Percentiles rank a stretch among this genome's conserved stretches.
Evolutionary conservation across 2,888 invertebrate species (phyloP).

Genomic region (Aspidiotus rigidus): DNA sequence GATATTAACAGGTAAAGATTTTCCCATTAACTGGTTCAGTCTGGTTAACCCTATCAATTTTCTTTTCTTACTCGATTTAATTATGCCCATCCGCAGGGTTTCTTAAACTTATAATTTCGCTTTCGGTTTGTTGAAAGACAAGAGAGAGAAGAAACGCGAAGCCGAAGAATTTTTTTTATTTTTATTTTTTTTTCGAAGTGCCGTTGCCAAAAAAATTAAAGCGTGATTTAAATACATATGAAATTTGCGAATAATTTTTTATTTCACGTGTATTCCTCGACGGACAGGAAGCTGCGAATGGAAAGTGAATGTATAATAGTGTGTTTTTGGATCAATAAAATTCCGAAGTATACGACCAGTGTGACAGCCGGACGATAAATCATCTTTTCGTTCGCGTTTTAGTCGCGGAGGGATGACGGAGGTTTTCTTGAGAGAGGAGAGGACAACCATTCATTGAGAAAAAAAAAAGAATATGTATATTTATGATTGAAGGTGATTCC

Average conservation of each 20-base stretch:
- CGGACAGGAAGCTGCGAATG: neutral
- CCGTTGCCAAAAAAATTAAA: conserved; percentile 6
- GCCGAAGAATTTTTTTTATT: neutral
- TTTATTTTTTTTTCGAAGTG: neutral
- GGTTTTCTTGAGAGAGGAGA: no score
- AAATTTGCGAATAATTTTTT: neutral
- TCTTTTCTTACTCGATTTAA: conserved; percentile 28
- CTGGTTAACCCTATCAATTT: conserved; percentile 31
- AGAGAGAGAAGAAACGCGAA: no score
- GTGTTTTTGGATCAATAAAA: neutral
- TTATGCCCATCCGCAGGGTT: conserved; percentile 26
- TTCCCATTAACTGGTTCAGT: conserved; percentile 27
- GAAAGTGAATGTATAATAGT: neutral
- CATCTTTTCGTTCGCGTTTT: neutral
- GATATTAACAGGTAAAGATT: conserved; percentile 27
- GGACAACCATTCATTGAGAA: no score
- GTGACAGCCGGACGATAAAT: neutral
- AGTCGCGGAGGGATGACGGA: no score
- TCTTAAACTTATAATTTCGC: conserved; percentile 16
- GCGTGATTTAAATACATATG: conserved; percentile 1
- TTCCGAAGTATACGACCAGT: neutral
- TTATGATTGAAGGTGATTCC: no score
- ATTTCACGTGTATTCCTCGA: neutral
- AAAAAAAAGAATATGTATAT: no score
- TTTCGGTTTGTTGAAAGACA: neutral